A percentile compares a stretch with the other conserved stretches of the same genome.
phyloP scores from a whole-genome alignment of 2,888 invertebrate genomes.

The Norana najaformis region DNA sequence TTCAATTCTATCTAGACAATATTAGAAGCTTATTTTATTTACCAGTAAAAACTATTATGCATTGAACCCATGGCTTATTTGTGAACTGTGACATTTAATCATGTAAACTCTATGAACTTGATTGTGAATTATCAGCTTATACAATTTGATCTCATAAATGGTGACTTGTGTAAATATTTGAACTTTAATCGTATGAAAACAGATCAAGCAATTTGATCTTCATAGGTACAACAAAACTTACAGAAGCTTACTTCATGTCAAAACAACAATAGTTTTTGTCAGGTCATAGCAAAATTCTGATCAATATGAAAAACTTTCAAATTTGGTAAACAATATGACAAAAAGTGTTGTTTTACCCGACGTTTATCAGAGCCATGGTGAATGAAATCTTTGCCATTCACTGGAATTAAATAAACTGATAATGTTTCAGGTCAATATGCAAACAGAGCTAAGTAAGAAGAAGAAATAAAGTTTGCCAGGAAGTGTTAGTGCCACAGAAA shows the following conservation, averaged over 20 bases:
- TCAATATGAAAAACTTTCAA: neutral
- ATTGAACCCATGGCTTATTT: too few relatives aligned
- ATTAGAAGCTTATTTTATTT: too few relatives aligned
- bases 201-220: too few relatives aligned
- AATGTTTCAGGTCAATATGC: neutral
- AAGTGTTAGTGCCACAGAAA: neutral
- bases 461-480: neutral
- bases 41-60: too few relatives aligned
- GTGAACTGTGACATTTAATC: too few relatives aligned
- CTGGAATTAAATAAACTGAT: neutral
- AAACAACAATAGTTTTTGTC: neutral
- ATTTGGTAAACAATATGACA: neutral
- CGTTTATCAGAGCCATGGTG: too few relatives aligned
- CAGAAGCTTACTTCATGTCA: neutral
- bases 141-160: too few relatives aligned
- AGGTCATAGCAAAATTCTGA: neutral
- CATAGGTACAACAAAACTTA: neutral
- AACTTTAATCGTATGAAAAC: too few relatives aligned
- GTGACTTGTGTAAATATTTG: too few relatives aligned
- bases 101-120: too few relatives aligned
- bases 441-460: neutral
- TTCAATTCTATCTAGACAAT: too few relatives aligned
- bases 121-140: too few relatives aligned
- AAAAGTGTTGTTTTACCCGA: neutral
- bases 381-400: neutral